Conservation (phyloP, 2,797 vertebrate species). For the Manis javanica region DNA sequence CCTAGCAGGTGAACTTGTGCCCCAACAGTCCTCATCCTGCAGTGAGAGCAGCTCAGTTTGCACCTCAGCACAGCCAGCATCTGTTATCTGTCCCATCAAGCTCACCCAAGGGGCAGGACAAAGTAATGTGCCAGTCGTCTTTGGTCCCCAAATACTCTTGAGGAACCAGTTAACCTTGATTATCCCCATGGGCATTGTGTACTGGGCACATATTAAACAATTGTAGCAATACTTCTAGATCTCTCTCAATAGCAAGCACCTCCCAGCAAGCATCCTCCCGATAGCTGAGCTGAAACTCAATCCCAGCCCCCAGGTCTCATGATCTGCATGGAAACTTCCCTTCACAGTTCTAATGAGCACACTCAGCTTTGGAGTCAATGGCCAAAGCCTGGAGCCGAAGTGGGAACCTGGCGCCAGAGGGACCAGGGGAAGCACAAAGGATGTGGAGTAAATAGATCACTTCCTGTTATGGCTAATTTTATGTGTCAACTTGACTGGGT, state of each 20-base stretch:
- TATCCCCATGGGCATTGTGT: not conserved
- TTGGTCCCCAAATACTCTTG: not conserved
- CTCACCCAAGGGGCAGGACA: not conserved
- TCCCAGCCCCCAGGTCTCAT: not conserved
- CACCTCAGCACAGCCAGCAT: not conserved
- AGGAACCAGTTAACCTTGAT: slow-evolving; percentile 13
- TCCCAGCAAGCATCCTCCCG: not conserved
- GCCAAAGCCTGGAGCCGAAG: not conserved
- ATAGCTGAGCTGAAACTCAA: not conserved
- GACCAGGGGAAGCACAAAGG: not conserved
- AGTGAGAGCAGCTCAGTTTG: not conserved
- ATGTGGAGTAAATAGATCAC: not conserved
- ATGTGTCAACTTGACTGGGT: not conserved
- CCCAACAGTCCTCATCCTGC: not conserved
- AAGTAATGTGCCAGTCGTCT: not conserved
- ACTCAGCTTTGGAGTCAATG: not conserved
- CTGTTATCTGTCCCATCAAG: not conserved
- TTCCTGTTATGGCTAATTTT: not conserved
- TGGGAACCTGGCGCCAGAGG: not conserved
- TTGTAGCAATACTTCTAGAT: not conserved
- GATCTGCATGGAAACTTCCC: not conserved
- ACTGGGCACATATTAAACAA: not conserved
- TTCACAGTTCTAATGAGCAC: not conserved
- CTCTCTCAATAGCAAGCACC: not conserved
- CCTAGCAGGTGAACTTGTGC: not conserved